Evolutionary conservation across 2,113 vertebrate species (phyloP).

Genomic region (Oreochromis aureus): DNA sequence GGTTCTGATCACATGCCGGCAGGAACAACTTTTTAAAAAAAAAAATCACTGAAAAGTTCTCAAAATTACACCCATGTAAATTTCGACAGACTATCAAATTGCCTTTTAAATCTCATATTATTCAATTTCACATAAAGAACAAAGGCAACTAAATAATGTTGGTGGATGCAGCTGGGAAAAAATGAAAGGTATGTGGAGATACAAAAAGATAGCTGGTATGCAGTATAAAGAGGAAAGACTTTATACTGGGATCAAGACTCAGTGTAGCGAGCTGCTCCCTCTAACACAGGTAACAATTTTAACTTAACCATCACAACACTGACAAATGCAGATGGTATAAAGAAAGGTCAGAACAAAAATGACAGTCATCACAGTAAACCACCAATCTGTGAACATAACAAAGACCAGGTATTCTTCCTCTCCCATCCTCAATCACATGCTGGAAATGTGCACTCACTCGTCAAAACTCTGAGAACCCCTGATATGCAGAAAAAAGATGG

Average conservation of each 20-base stretch:
- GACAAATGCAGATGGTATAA: neutral
- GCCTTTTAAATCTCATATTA: neutral
- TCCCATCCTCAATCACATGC: neutral
- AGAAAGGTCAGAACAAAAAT: neutral
- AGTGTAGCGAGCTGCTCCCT: neutral
- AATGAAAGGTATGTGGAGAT: neutral
- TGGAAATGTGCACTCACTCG: neutral
- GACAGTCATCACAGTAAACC: neutral
- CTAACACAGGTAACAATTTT: neutral
- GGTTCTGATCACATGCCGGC: neutral
- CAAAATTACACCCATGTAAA: neutral
- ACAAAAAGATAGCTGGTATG: neutral
- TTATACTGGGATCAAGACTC: neutral
- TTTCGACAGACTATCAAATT: neutral
- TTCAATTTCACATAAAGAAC: neutral
- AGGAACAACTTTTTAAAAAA: neutral
- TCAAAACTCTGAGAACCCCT: fast-evolving
- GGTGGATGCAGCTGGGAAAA: neutral
- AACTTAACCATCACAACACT: neutral
- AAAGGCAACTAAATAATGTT: neutral
- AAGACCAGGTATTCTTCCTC: no score
- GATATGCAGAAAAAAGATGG: neutral
- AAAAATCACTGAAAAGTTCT: neutral
- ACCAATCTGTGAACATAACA: neutral
- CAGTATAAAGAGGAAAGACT: neutral